Evolutionary conservation across 2,888 invertebrate species (phyloP), one percentile per base, ranked within the genome.

Genomic region (Drosophila barbarae): DNA sequence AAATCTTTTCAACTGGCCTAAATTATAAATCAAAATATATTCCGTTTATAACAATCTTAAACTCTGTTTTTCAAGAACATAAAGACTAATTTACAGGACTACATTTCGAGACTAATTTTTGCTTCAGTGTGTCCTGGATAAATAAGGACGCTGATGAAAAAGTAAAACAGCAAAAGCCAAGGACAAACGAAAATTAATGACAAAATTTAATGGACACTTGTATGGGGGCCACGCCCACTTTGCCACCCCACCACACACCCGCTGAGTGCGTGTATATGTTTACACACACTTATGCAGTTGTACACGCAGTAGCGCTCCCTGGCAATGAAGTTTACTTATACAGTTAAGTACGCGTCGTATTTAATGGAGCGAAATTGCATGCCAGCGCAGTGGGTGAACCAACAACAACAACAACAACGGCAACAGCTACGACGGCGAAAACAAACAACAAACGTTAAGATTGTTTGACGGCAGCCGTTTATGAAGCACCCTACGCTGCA

Each of bases 161-260:
- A 53, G 51, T 39, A 60, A 55, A 56, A 49, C 32, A 69, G 53
- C 30, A 55, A 38, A 56, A 38, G 51, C 44, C 71, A 66, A 56
- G 53, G 57, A 38, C 57, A 65, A 70, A 71, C 68, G 70, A 71
- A 71, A 71, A 71, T 71, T 71, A 72, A 71, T 80, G 74, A 67
- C 66, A 61, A 77, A 67, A 72, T 83, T 85, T 74, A 77, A 79
- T 85, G 84, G 75, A 74, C 84, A 76, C 85, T 83, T 82, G 65
- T 66, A 57, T 41, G 58, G 58, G 58, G 47, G 56, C 63, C 63
- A 71, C 55, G 51, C 69, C 72, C 30, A 26, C 15, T 15, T 15
- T 10, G 9, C 53, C 26, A 10, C 28, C n/a, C 23, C 68, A 76
- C 54, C 84, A 1, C 34, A 30, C 23, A 10, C 46, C 35, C 55